These are phyloP conservation scores for Drosophila aff. DNA, from an alignment of 1,140 invertebrate genomes.

Conservation along the genomic window DNA sequence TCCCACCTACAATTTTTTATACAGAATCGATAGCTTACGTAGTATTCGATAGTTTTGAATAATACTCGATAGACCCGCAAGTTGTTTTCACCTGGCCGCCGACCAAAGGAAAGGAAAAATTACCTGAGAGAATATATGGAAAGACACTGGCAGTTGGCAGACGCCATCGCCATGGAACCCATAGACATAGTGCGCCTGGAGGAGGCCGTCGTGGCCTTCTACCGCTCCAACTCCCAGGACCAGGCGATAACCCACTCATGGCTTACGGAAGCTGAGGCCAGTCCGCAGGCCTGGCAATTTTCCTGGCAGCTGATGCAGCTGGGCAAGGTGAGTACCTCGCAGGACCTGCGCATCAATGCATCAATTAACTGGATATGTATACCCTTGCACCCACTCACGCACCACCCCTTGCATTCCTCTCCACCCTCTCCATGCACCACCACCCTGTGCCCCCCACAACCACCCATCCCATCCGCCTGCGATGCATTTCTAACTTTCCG, in stretches of 20 bases:
- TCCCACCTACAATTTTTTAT: too few species aligned
- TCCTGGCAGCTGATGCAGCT: slow-evolving; percentile 93
- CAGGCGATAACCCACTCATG: slow-evolving; percentile 93
- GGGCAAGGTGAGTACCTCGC: slow-evolving; percentile 87
- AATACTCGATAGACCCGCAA: not conserved
- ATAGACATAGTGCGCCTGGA: slow-evolving; percentile 76
- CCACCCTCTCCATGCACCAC: not conserved
- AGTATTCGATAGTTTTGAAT: not conserved
- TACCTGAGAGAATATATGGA: slow-evolving; percentile 15
- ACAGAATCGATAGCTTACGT: not conserved
- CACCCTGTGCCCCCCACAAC: not conserved
- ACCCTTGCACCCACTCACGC: slow-evolving; percentile 32
- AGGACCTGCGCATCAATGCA: slow-evolving; percentile 54
- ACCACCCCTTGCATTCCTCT: not conserved
- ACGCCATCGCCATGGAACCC: slow-evolving; percentile 53
- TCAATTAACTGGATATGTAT: slow-evolving; percentile 48
- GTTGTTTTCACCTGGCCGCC: slow-evolving; percentile 17
- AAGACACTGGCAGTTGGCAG: slow-evolving; percentile 15
- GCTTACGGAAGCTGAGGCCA: slow-evolving; percentile 92
- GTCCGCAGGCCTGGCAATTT: slow-evolving; percentile 94
- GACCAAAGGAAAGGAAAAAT: slow-evolving; percentile 6
- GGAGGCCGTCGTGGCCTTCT: slow-evolving; percentile 79
- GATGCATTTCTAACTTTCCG: not conserved
- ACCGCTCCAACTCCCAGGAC: slow-evolving; percentile 84
- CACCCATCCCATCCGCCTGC: slow-evolving; percentile 1